Percentiles rank a stretch among this genome's conserved stretches.
These are phyloP conservation scores for Patiria pectinifera DNA, from an alignment of 53 echinoderm and acorn worm species.

Conservation along the genomic window DNA sequence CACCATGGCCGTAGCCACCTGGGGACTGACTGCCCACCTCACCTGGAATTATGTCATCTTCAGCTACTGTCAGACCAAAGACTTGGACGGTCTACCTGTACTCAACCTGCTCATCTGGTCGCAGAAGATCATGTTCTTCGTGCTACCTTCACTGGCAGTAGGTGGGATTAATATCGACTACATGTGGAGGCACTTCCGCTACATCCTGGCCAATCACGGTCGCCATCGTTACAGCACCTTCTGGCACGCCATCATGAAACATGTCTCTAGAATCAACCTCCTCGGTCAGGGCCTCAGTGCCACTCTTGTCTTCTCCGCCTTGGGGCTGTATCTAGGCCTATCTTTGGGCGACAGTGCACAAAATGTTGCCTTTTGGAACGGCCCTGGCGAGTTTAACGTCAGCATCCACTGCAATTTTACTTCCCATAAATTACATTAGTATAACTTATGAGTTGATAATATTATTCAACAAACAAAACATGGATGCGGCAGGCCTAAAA, in stretches of 20 bases:
- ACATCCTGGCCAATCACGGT: conserved; percentile 33
- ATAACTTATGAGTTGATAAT: too few species aligned
- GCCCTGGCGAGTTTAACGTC: conserved; percentile 50
- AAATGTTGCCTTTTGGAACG: conserved; percentile 71
- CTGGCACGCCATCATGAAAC: conserved; percentile 55
- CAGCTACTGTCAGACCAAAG: conserved; percentile 29
- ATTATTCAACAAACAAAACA: too few species aligned
- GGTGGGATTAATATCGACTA: conserved; percentile 82
- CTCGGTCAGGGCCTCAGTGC: conserved; percentile 33
- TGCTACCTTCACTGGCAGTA: conserved; percentile 68
- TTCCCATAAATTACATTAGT: too few species aligned
- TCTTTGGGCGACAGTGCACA: conserved; percentile 57
- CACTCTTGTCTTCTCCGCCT: conserved; percentile 64
- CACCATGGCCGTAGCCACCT: conserved; percentile 72
- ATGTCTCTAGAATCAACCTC: conserved; percentile 46
- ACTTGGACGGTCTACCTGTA: conserved; percentile 27
- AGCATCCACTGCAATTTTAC: conserved; percentile 12
- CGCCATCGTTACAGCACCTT: conserved; percentile 44
- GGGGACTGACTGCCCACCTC: conserved; percentile 71
- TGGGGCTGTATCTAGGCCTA: conserved; percentile 71
- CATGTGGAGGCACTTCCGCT: conserved; percentile 71
- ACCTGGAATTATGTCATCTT: conserved; percentile 81
- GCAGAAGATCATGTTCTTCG: conserved; percentile 83
- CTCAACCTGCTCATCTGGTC: conserved; percentile 79
- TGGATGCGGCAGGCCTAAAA: too few species aligned